Evolutionary conservation across 2,113 vertebrate genomes (phyloP).

Genomic region (Channa argus): DNA sequence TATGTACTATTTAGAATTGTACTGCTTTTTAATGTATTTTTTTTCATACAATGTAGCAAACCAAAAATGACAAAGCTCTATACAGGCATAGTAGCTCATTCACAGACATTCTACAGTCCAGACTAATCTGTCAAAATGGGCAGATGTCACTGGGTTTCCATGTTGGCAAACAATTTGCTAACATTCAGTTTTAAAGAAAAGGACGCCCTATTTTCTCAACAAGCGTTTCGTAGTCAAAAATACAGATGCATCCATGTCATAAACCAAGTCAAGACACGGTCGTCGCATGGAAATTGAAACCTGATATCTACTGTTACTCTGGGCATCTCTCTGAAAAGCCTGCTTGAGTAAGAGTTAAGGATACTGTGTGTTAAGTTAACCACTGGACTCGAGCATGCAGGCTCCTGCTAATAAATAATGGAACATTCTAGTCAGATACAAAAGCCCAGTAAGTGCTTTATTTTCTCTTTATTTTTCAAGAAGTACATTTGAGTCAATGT

Average conservation of each 20-base stretch:
- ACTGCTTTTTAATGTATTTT: constrained; percentile 86
- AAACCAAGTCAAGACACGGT: constrained; percentile 24
- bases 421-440: constrained; percentile 53
- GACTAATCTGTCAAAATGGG: constrained; percentile 53
- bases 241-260: constrained; percentile 27
- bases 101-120: constrained; percentile 81
- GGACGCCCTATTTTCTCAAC: constrained; percentile 32
- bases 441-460: constrained; percentile 69
- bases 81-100: constrained; percentile 89
- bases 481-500: constrained; percentile 8
- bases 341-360: constrained; percentile 22
- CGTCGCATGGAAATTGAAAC: background rate
- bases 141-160: constrained; percentile 51
- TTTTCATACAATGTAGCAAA: constrained; percentile 92
- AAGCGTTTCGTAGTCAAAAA: constrained; percentile 42
- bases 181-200: constrained; percentile 56
- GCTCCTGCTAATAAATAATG: constrained; percentile 68
- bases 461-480: constrained; percentile 18
- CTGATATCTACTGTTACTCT: background rate
- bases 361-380: constrained; percentile 37
- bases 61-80: constrained; percentile 84
- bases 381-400: constrained; percentile 61
- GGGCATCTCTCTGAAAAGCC: constrained; percentile 18
- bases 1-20: constrained; percentile 74
- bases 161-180: constrained; percentile 38